Base-by-base conservation (phyloP, 2,797 vertebrate genomes). In the Channallabes apus region DNA sequence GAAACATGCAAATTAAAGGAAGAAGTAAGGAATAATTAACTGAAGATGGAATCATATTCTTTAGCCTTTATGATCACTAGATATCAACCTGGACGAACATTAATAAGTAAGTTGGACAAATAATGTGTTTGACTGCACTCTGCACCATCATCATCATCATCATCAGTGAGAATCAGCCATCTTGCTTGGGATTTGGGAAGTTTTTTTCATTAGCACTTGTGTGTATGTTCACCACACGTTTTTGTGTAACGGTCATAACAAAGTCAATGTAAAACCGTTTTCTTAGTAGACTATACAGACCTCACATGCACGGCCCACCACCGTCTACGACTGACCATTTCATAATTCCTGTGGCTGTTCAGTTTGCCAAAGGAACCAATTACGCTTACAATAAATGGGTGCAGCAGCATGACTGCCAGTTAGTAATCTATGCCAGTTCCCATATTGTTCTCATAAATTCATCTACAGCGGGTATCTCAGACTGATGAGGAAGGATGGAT, bases 301-400 rank as follows among this genome's bases (percentile, higher is more conserved):
- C 56, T 38, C 35, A 78, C 61, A 61, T 9, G 6, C 32, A 24
- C 3, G 0, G 58, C 32, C 76, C 32, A 78, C 32, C 22, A 24
- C 29, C 38, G 75, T 78, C 75, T 78, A 78, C 20, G 35, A 24
- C 75, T 22, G 61, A 61, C 58, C 56, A 38, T 24, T 78, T 78
- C 20, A 78, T 61, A 22, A n/a, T 38, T 78, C 32, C 7, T 78
- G 32, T 41, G 76, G 32, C 18, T 78, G 12, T 38, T 8, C 3
- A 17, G 32, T 78, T 78, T 62, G 76, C 58, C 76, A 61, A 51
- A 79, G 54, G 29, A 84, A 68, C 29, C 41, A 86, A 65, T 85
- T 85, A 41, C 51, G 22, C 46, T 56, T 81, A 73, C 62, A 67
- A 68, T 84, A 81, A 85, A 78, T 79, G 18, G 22, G 22, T 17